Evolutionary conservation across 1,140 invertebrate genomes (phyloP), one percentile per base, ranked within the genome.

Genomic region (Zaprionus nigranus): DNA sequence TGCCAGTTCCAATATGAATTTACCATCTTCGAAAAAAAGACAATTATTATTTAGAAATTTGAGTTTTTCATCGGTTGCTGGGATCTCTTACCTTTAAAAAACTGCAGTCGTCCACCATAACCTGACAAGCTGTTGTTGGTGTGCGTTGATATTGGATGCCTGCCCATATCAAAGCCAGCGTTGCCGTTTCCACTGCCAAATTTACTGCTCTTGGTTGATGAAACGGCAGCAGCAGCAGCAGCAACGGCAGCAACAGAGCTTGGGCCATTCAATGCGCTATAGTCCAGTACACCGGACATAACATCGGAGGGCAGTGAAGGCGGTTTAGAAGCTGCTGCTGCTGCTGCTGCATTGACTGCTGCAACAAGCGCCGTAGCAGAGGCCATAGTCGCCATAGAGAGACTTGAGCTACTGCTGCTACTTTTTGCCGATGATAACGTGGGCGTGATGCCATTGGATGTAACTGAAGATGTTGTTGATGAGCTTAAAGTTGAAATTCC

Each of bases 1-100:
- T 69, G 96, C 96, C 93, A 98, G 87, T 93, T 98, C 97, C 94
- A 98, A 93, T 82, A 97, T 97, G 86, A 97, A 97, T 93, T 97
- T 97, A 78, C 97, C 97, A 96, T 98, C 96, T 96, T 5, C 0
- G 26, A 56, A 36, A 2, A 26, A 5, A 4, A 26, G 4, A 26
- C 24, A 26, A 5, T 26, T 26, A 26, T 26, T 26, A 26, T 26
- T n/a, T n/a, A 5, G 24, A 26, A 26, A 26, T 26, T 4, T 0
- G 5, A 26, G 24, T 26, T 26, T 26, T 26, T 26, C 3, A 26
- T 5, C 24, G 5, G 0, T 5, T 26, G 24, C 24, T 26, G 12
- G 34, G 54, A 13, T 40, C 12, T n/a, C 79, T 82, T 90, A 93
- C 94, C 93, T 93, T 94, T 94, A 66, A 94, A 94, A 79, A 94